Percentiles rank a stretch among this genome's conserved stretches.
These are phyloP conservation scores for Scaptomyza parva DNA, from an alignment of 2,888 invertebrate genomes.

Conservation along the genomic window DNA sequence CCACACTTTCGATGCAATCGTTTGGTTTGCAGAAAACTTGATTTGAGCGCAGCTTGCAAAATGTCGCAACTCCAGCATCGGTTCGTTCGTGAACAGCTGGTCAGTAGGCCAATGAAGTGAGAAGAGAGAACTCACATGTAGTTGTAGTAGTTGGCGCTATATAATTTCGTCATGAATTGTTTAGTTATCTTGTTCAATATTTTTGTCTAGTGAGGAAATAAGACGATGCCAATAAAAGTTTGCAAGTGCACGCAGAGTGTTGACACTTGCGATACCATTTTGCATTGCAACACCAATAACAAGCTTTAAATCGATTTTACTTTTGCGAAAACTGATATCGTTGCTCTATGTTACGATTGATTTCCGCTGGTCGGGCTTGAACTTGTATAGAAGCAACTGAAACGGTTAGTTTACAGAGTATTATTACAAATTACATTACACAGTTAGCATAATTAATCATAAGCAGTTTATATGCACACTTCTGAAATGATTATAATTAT, in stretches of 20 bases:
- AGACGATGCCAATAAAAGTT: constrained; percentile 44
- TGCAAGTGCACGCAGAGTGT: constrained; percentile 52
- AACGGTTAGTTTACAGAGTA: not conserved
- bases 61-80: constrained; percentile 56
- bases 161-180: constrained; percentile 57
- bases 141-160: constrained; percentile 43
- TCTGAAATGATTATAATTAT: not conserved
- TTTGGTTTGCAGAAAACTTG: constrained; percentile 55
- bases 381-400: constrained; percentile 19
- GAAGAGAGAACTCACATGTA: constrained; percentile 67
- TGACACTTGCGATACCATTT: constrained; percentile 53
- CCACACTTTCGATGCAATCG: constrained; percentile 54
- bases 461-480: not conserved
- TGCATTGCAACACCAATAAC: constrained; percentile 47
- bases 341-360: not conserved
- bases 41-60: constrained; percentile 61
- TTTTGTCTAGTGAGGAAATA: constrained; percentile 51
- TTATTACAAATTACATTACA: not conserved
- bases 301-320: constrained; percentile 26
- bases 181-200: constrained; percentile 39
- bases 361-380: constrained; percentile 26
- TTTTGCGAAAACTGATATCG: constrained; percentile 13
- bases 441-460: not conserved
- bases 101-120: constrained; percentile 46
- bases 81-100: constrained; percentile 36